A percentile compares a stretch with the other conserved stretches of the same genome.
Conservation (phyloP, 2,113 vertebrate genomes). For the Pitta sordida region DNA sequence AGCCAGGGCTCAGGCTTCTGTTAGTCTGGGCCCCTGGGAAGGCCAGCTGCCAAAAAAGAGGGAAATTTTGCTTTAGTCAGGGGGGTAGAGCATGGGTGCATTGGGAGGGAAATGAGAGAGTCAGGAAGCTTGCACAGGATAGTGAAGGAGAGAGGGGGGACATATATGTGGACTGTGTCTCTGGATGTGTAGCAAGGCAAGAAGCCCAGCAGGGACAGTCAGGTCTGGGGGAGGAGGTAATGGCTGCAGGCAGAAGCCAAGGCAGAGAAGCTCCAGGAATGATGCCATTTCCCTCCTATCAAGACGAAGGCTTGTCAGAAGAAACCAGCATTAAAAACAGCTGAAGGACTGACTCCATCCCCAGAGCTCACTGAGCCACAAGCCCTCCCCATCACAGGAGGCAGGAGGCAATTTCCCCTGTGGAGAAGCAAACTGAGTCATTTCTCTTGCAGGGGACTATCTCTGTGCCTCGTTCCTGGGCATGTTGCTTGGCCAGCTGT, state of each 20-base stretch:
- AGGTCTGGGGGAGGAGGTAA: neutral
- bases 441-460: neutral
- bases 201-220: neutral
- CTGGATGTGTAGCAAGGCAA: neutral
- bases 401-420: neutral
- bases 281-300: neutral
- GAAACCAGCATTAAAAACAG: neutral
- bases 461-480: neutral
- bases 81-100: neutral
- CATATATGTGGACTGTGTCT: neutral
- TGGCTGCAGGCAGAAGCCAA: neutral
- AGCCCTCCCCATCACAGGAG: neutral
- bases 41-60: conserved; percentile 18
- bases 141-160: neutral
- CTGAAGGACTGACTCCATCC: rapidly evolving
- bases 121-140: neutral
- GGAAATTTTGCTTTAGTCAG: conserved; percentile 6
- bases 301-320: neutral
- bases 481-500: rapidly evolving
- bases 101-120: neutral
- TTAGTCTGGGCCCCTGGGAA: conserved; percentile 21
- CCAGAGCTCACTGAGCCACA: neutral
- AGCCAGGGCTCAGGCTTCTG: conserved; percentile 35
- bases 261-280: neutral
- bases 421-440: rapidly evolving